Conservation (phyloP, 2,888 invertebrate genomes). For the Hirtodrosophila duncani region DNA sequence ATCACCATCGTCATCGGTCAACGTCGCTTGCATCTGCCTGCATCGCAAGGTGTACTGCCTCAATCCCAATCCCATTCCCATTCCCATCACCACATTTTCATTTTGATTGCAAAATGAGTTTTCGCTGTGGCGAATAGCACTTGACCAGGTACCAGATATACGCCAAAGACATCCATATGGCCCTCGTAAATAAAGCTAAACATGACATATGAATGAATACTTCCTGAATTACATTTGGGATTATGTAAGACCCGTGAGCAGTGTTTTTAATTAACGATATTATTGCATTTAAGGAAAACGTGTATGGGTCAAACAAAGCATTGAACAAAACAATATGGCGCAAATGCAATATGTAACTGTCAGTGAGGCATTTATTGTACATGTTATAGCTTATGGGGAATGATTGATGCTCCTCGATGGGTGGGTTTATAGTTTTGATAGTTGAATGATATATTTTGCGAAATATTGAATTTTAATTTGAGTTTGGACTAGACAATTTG, state of each 20-base stretch:
- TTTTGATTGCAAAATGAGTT: neutral
- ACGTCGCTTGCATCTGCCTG: slow-evolving; percentile 44
- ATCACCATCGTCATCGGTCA: slow-evolving; percentile 27
- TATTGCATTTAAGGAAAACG: too few species aligned
- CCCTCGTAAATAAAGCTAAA: slow-evolving; percentile 32
- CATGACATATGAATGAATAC: slow-evolving; percentile 67
- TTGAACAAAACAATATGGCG: too few species aligned
- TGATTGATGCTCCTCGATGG: too few species aligned
- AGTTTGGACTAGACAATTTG: too few species aligned
- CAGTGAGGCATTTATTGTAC: slow-evolving; percentile 1
- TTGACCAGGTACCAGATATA: slow-evolving; percentile 36
- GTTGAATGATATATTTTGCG: too few species aligned
- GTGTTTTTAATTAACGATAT: slow-evolving; percentile 5
- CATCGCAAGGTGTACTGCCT: slow-evolving; percentile 22
- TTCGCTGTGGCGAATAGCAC: neutral
- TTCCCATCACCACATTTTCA: neutral
- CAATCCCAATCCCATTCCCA: slow-evolving; percentile 4
- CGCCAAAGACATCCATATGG: slow-evolving; percentile 23
- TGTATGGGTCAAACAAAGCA: too few species aligned
- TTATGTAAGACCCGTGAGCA: slow-evolving; percentile 27
- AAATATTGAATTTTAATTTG: too few species aligned
- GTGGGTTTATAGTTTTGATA: slow-evolving; percentile 2
- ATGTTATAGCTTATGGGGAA: too few species aligned
- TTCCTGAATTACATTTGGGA: slow-evolving; percentile 57
- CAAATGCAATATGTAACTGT: neutral